A percentile compares a stretch with the other conserved stretches of the same genome.
These are phyloP conservation scores for Blera fallax DNA, from an alignment of 2,888 invertebrate species.

Conservation along the genomic window DNA sequence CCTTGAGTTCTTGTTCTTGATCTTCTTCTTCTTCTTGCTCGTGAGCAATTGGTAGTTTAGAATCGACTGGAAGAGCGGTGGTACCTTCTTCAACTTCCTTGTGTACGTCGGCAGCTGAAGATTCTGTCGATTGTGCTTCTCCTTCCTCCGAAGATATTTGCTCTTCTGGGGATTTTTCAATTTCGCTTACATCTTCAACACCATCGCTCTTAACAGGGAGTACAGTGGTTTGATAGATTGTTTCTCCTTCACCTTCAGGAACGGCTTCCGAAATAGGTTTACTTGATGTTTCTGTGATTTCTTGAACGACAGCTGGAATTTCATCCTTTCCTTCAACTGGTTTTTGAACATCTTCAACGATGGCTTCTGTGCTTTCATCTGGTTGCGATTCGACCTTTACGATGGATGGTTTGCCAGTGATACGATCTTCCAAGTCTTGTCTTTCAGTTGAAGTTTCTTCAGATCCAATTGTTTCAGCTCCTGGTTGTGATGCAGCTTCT, in stretches of 20 bases:
- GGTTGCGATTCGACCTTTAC: background rate
- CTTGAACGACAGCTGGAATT: conserved; percentile 40
- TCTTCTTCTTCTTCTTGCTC: conserved; percentile 1
- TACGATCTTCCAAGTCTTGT: conserved; percentile 10
- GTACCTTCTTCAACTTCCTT: conserved; percentile 3
- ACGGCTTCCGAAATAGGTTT: background rate
- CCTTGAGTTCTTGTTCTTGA: background rate
- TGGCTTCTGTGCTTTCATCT: background rate
- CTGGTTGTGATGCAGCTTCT: background rate
- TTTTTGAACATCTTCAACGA: conserved; percentile 10
- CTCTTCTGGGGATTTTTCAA: conserved; percentile 16
- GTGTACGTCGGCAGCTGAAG: background rate
- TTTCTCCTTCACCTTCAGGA: background rate
- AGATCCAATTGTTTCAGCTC: background rate
- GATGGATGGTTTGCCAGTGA: background rate
- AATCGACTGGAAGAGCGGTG: background rate
- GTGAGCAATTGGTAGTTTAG: background rate
- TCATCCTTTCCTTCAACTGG: conserved; percentile 11
- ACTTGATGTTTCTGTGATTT: background rate
- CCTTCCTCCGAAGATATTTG: conserved; percentile 7
- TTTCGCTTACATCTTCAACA: background rate
- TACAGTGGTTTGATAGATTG: background rate
- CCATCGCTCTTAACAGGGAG: background rate
- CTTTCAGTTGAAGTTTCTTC: conserved; percentile 68
- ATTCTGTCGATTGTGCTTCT: conserved; percentile 3